A percentile compares a stretch with the other conserved stretches of the same genome.
These are phyloP conservation scores for Kuschelorhynchus macadamiae DNA, from an alignment of 2,888 invertebrate genomes.

Conservation along the genomic window DNA sequence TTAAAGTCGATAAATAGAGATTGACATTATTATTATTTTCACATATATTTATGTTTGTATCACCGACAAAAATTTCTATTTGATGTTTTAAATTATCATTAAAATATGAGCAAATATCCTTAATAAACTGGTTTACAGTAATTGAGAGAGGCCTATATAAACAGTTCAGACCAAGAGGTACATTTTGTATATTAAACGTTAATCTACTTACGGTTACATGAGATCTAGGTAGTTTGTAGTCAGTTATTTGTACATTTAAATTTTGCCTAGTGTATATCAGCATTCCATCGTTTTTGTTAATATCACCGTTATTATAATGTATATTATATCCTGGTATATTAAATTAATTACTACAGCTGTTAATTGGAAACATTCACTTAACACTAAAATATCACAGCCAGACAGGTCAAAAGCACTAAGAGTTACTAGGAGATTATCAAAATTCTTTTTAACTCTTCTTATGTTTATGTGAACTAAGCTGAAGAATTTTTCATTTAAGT, in stretches of 20 bases:
- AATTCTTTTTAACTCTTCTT: constrained; percentile 14
- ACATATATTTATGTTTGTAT: too few relatives aligned
- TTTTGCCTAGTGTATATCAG: neutral
- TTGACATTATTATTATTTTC: too few relatives aligned
- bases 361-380: constrained; percentile 11
- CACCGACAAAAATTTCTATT: too few relatives aligned
- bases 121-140: neutral
- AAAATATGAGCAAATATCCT: too few relatives aligned
- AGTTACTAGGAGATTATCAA: constrained; percentile 13
- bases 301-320: neutral
- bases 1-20: too few relatives aligned
- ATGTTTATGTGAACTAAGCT: constrained; percentile 13
- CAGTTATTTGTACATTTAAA: neutral
- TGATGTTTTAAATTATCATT: too few relatives aligned
- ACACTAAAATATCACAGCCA: too few relatives aligned
- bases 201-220: neutral
- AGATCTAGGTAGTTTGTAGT: neutral
- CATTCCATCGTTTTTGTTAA: constrained; percentile 6
- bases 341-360: constrained; percentile 3
- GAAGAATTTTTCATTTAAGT: constrained; percentile 2
- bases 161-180: neutral
- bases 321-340: constrained; percentile 6
- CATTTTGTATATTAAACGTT: neutral
- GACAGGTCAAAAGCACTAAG: neutral
- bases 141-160: neutral